Percentiles rank a stretch among this genome's conserved stretches.
phyloP scores from a whole-genome alignment of 2,113 vertebrate species.

The Chlorocebus sabaeus region DNA sequence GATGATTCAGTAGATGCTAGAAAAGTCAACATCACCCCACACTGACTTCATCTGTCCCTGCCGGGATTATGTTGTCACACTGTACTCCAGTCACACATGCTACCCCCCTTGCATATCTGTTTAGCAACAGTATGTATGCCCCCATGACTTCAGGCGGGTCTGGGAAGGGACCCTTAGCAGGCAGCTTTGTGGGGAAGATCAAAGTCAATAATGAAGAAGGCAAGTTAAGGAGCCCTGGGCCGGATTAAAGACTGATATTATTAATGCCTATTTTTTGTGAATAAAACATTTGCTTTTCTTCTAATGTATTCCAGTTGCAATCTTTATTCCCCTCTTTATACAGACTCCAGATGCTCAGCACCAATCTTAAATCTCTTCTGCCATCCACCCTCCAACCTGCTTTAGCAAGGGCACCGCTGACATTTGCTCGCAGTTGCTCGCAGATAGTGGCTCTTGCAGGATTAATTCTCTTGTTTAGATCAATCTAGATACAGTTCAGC shows the following conservation, averaged over 20 bases:
- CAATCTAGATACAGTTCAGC: slow-evolving; percentile 45
- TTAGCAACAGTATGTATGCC: slow-evolving; percentile 44
- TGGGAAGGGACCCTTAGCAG: slow-evolving; percentile 51
- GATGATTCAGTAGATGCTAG: slow-evolving; percentile 66
- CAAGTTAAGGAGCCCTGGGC: neutral
- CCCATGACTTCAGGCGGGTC: slow-evolving; percentile 51
- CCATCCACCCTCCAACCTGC: neutral
- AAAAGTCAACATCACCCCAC: slow-evolving; percentile 60
- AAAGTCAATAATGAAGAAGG: slow-evolving; percentile 45
- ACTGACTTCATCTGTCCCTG: slow-evolving; percentile 63
- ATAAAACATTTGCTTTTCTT: slow-evolving; percentile 48
- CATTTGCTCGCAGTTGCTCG: neutral
- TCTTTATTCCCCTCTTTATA: slow-evolving; percentile 41
- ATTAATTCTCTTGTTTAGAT: slow-evolving; percentile 58
- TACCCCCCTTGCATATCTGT: slow-evolving; percentile 63
- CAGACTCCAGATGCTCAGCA: slow-evolving; percentile 61
- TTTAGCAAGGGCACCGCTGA: neutral
- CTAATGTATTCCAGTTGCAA: slow-evolving; percentile 62
- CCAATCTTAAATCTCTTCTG: slow-evolving; percentile 43
- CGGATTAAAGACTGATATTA: slow-evolving; percentile 53
- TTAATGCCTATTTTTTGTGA: slow-evolving; percentile 44
- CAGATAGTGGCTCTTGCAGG: slow-evolving; percentile 38
- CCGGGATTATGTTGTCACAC: slow-evolving; percentile 69
- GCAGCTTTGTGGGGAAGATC: slow-evolving; percentile 45
- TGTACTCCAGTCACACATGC: slow-evolving; percentile 58